A percentile compares a stretch with the other conserved stretches of the same genome.
Evolutionary conservation across 1,140 invertebrate genomes (phyloP).

Genomic region (Camponotus vicinus): DNA sequence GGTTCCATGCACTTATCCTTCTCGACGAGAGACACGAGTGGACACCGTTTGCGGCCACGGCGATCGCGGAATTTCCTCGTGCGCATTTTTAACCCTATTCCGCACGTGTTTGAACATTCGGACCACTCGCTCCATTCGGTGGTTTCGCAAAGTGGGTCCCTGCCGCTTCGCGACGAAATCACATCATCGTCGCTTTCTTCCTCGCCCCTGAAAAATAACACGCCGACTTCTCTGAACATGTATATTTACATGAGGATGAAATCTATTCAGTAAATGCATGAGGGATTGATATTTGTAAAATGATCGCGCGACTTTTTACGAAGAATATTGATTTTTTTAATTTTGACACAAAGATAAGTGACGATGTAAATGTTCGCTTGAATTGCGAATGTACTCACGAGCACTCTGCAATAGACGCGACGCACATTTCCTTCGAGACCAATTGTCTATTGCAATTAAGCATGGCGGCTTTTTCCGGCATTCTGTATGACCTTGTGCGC

Average conservation of each 20-base stretch:
- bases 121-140: slow-evolving; percentile 93
- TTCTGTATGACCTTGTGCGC: slow-evolving; percentile 91
- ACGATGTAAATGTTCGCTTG: no score
- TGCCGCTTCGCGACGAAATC: neutral
- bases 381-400: slow-evolving; percentile 85
- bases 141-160: slow-evolving; percentile 89
- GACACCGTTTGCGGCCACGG: slow-evolving; percentile 92
- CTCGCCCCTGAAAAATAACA: slow-evolving; percentile 45
- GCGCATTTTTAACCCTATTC: slow-evolving; percentile 91
- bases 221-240: neutral
- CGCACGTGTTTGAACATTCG: slow-evolving; percentile 94
- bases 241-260: neutral
- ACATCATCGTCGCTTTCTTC: slow-evolving; percentile 46
- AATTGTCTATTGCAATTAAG: slow-evolving; percentile 93
- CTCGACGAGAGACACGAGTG: slow-evolving; percentile 90
- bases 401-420: slow-evolving; percentile 90
- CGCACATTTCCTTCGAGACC: slow-evolving; percentile 95
- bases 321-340: no score
- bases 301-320: neutral
- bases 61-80: slow-evolving; percentile 91
- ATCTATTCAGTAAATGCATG: neutral
- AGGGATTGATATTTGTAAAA: neutral
- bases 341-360: no score
- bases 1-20: slow-evolving; percentile 92
- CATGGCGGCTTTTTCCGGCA: slow-evolving; percentile 92